Conservation (phyloP, 2,113 vertebrate species). For the Actinemys pallida region DNA sequence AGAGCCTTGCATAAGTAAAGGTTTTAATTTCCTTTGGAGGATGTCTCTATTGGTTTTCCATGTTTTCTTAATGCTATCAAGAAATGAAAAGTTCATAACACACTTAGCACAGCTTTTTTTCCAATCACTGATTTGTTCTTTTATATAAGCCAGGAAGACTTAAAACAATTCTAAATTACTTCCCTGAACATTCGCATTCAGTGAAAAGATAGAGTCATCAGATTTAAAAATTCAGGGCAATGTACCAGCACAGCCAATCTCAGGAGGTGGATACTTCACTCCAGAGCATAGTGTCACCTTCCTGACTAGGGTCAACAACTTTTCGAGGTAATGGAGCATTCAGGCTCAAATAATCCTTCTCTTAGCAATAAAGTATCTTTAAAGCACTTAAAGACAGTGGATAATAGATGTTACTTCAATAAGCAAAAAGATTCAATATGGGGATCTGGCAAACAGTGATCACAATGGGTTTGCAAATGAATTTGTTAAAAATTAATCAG, state of each 20-base stretch:
- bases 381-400: rapidly evolving
- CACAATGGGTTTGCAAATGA: background rate
- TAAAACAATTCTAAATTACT: background rate
- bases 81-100: background rate
- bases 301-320: slow-evolving; percentile 38
- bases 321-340: background rate
- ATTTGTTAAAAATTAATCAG: slow-evolving; percentile 10
- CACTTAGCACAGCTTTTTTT: background rate
- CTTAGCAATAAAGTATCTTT: background rate
- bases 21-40: slow-evolving; percentile 30
- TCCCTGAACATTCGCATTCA: background rate
- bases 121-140: slow-evolving; percentile 21
- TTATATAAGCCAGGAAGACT: slow-evolving; percentile 1
- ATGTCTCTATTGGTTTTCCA: slow-evolving; percentile 28
- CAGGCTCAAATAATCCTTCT: background rate
- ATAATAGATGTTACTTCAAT: background rate
- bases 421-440: background rate
- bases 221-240: background rate
- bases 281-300: slow-evolving; percentile 23
- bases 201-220: slow-evolving; percentile 1
- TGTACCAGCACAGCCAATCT: background rate
- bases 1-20: background rate
- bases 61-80: slow-evolving; percentile 16
- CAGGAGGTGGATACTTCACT: background rate
- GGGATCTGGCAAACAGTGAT: background rate